Conservation (phyloP, 2,113 vertebrate species). For the Crotalus tigris region DNA sequence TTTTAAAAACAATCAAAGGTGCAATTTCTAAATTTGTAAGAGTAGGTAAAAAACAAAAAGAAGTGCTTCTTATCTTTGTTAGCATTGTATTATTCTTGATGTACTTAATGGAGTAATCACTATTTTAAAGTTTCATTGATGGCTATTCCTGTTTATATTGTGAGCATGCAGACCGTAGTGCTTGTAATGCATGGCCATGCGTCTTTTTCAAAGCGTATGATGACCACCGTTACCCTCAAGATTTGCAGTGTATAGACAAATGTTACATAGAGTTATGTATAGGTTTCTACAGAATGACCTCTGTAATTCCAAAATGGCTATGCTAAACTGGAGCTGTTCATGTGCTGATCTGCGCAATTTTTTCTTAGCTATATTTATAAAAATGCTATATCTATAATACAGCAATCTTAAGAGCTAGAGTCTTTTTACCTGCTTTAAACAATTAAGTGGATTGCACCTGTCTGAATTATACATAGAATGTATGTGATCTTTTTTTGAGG, state of each 20-base stretch:
- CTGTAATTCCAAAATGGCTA: conserved; percentile 70
- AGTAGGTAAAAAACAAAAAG: conserved; percentile 67
- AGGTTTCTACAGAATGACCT: conserved; percentile 64
- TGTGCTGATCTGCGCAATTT: conserved; percentile 69
- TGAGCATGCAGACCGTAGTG: conserved; percentile 78
- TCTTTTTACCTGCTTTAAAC: conserved; percentile 76
- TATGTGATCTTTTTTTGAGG: conserved; percentile 71
- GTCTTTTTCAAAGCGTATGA: conserved; percentile 70
- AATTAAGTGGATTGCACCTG: conserved; percentile 77
- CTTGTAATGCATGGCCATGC: conserved; percentile 77
- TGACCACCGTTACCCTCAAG: conserved; percentile 67
- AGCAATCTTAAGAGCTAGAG: conserved; percentile 65
- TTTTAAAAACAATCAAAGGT: conserved; percentile 74
- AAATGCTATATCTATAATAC: conserved; percentile 73
- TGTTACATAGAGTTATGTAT: conserved; percentile 67
- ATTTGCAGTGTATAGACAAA: conserved; percentile 65
- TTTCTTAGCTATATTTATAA: conserved; percentile 74
- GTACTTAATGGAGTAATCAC: conserved; percentile 71
- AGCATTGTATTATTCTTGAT: conserved; percentile 76
- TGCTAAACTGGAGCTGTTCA: conserved; percentile 71
- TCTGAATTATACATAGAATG: conserved; percentile 60
- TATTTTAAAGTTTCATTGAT: conserved; percentile 68
- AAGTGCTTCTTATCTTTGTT: conserved; percentile 83
- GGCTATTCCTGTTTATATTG: conserved; percentile 76
- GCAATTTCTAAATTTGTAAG: conserved; percentile 83